Evolutionary conservation across 2,888 invertebrate species (phyloP), one percentile per base, ranked within the genome.

Genomic region (Diachrysia chrysitis): DNA sequence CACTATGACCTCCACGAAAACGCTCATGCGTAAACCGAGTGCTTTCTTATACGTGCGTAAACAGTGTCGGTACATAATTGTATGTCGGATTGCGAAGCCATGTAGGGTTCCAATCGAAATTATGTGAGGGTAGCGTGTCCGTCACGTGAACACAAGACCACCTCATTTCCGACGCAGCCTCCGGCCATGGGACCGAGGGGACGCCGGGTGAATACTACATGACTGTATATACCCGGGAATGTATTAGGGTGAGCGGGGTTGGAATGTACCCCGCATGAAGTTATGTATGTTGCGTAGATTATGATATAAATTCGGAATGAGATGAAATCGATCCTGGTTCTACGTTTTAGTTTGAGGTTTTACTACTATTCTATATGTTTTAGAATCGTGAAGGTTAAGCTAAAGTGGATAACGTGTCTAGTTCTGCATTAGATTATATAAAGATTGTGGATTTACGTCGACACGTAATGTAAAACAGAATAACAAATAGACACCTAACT

Each of bases 101-200:
- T 83, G 69, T 79, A 82, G 79, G 75, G 81, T 48, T 75, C 69
- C 80, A 76, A 82, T 82, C 81, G 77, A 81, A 85, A 83, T 79
- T 78, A 71, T 61, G 69, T 19, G 55, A 63, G 78, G 76, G 73
- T 65, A 58, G 74, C 82, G 82, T 85, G 85, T 59, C 62, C 53
- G 54, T 74, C 84, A 69, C 78, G 73, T 76, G 78, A 69, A 76
- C 83, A 63, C 59, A 55, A 25, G 25, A 32, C 37, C 69, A 37
- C 79, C 79, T 81, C 59, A 73, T 71, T 78, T 70, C 78, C 74
- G 68, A 67, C 48, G 19, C 53, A 57, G 64, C 68, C 68, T 69
- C 10, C 48, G 63, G 68, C 29, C 56, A n/a, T 53, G 12, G 54
- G 17, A 56, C 54, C 58, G 57, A 55, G 59, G 53, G 42, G 51